Evolutionary conservation across 2,113 vertebrate genomes (phyloP), one percentile per base, ranked within the genome.

Genomic region (Rhipidura dahli): DNA sequence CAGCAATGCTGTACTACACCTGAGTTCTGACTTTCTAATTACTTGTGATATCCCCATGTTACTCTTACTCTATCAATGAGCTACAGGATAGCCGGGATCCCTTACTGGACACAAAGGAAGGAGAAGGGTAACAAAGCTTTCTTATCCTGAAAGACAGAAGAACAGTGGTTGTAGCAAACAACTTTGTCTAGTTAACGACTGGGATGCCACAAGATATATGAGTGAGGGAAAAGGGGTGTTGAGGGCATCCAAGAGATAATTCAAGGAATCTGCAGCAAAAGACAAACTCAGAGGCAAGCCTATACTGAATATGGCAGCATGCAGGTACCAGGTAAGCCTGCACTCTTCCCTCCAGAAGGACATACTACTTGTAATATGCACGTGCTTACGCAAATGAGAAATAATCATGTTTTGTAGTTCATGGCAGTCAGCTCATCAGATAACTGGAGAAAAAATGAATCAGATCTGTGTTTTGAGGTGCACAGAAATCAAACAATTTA

Each of bases 91-190:
- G 50, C 19, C 40, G 79, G 45, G 16, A 35, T 59, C 22, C 13
- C 44, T 54, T 20, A 21, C 4, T 28, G 11, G 39, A 50, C 26
- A 12, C 0, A 1, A 59, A 72, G 20, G 44, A 54, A 3, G 1
- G 53, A 33, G 30, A 66, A 71, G 13, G 15, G 10, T 40, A 69
- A 50, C 20, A 65, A 51, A 66, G 68, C 5, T 66, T 39, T 35
- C 10, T 39, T 47, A 23, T 35, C 16, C 27, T 73, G 33, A 65
- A 73, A 85, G 27, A 65, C 10, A 66, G 39, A 78, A 83, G 23
- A 77, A 87, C 8, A 64, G 9, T 20, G 13, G 26, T 23, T 69
- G 13, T 26, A 80, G 39, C 44, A 53, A 77, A 30, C 45, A n/a
- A 30, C 10, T 17, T 24, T 28, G 17, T 39, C 33, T 37, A 70